A percentile compares a stretch with the other conserved stretches of the same genome.
Conservation (phyloP, 2,113 vertebrate genomes). For the Leucoraja erinaceus region DNA sequence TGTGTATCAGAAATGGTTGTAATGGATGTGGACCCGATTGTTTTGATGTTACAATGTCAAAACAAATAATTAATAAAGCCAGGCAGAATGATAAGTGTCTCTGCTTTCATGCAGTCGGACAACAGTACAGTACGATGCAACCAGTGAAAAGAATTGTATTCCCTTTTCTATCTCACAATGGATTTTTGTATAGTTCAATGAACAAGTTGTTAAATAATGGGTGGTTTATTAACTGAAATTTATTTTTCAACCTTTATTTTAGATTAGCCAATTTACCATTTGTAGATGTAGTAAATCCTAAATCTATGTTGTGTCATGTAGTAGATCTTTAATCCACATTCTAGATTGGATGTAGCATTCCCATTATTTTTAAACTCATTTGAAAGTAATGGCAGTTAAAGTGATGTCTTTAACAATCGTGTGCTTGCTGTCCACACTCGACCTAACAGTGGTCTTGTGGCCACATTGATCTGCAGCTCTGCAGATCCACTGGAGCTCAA, state of each 20-base stretch:
- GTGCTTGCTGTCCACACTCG: too few relatives aligned
- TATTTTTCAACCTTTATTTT: neutral
- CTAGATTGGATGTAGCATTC: neutral
- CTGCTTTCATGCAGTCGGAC: neutral
- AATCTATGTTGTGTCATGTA: neutral
- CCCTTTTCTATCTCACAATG: neutral
- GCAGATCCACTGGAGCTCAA: too few relatives aligned
- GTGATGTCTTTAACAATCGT: neutral
- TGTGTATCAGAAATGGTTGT: neutral
- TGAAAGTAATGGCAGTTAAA: neutral
- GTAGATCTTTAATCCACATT: neutral
- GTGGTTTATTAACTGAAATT: neutral
- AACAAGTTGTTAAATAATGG: neutral
- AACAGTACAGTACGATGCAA: neutral
- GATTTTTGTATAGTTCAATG: neutral
- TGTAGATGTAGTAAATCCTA: neutral
- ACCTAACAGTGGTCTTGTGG: too few relatives aligned
- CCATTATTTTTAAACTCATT: neutral
- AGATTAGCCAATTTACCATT: neutral
- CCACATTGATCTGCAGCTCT: too few relatives aligned
- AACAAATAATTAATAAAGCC: neutral
- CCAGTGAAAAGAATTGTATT: neutral
- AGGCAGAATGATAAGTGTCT: neutral
- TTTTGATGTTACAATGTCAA: slow-evolving; percentile 11
- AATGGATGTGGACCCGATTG: slow-evolving; percentile 14